phyloP scores from a whole-genome alignment of 2,797 vertebrate species.

The Poecilia velifera region DNA sequence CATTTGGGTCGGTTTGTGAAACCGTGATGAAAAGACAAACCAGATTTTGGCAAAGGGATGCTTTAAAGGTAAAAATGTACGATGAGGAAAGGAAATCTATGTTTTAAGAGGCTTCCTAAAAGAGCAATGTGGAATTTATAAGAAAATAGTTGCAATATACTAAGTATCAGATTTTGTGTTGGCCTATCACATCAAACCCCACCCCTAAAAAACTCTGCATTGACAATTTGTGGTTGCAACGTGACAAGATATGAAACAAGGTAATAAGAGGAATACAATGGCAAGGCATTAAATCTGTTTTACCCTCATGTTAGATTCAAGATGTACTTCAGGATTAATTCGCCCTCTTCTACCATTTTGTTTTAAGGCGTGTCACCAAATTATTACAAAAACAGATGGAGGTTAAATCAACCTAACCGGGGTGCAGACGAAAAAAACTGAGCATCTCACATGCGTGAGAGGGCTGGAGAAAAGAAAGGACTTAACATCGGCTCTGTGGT shows the following conservation, averaged over 20 bases:
- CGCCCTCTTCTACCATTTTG: slow-evolving; percentile 45
- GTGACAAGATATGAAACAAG: neutral
- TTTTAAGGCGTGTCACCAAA: slow-evolving; percentile 65
- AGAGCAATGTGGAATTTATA: neutral
- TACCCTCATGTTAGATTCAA: neutral
- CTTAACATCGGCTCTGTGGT: slow-evolving; percentile 30
- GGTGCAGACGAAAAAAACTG: slow-evolving; percentile 53
- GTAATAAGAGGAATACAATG: neutral
- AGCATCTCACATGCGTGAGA: slow-evolving; percentile 11
- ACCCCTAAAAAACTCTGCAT: neutral
- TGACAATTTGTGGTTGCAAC: neutral
- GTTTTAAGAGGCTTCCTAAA: neutral
- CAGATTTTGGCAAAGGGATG: slow-evolving; percentile 1
- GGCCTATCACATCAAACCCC: neutral
- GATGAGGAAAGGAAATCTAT: slow-evolving; percentile 10
- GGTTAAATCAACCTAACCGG: slow-evolving; percentile 68
- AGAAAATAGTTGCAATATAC: neutral
- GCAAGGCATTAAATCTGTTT: neutral
- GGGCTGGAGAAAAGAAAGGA: slow-evolving; percentile 34
- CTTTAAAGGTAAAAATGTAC: neutral
- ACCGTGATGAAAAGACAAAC: slow-evolving; percentile 12
- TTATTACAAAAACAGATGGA: slow-evolving; percentile 68
- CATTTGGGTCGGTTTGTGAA: slow-evolving; percentile 23
- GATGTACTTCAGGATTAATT: slow-evolving; percentile 34
- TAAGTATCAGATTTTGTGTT: neutral